Evolutionary conservation across 2,888 invertebrate species (phyloP).

Genomic region (Notocelia uddmanniana): DNA sequence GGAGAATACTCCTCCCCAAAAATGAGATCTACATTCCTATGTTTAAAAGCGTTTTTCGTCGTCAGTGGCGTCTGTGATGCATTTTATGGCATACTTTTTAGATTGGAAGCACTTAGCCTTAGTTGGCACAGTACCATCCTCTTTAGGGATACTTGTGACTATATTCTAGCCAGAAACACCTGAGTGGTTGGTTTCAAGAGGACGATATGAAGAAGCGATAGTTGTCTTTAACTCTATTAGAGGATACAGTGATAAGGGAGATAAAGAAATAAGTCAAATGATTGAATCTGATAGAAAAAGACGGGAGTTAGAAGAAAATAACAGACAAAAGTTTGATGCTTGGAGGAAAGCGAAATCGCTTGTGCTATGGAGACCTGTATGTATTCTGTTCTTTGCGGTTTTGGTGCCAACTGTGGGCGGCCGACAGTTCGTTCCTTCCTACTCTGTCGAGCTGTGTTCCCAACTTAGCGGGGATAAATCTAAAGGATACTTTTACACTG

Average conservation of each 20-base stretch:
- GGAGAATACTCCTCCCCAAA: conserved; percentile 22
- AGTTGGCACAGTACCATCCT: conserved; percentile 13
- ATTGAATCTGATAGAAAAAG: conserved; percentile 14
- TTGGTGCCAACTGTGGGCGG: conserved; percentile 32
- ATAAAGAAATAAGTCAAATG: neutral
- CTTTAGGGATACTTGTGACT: conserved; percentile 5
- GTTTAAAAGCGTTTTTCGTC: neutral
- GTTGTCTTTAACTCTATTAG: conserved; percentile 14
- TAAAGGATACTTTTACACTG: conserved; percentile 34
- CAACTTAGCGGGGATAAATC: conserved; percentile 36
- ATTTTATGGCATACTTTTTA: conserved; percentile 3
- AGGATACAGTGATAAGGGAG: conserved; percentile 15
- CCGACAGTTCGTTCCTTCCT: conserved; percentile 33
- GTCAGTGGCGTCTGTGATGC: conserved; percentile 2
- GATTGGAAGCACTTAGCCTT: conserved; percentile 22
- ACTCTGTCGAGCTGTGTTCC: conserved; percentile 34
- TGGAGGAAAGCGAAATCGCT: conserved; percentile 23
- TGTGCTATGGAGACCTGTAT: conserved; percentile 41
- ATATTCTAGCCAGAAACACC: conserved; percentile 22
- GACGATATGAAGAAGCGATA: conserved; percentile 10
- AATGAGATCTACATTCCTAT: neutral
- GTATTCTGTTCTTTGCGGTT: conserved; percentile 24
- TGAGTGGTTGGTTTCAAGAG: conserved; percentile 30
- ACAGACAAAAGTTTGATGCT: neutral
- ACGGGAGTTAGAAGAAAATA: conserved; percentile 16